Evolutionary conservation across 2,797 vertebrate genomes (phyloP).

Genomic region (Neopelma chrysocephalum): DNA sequence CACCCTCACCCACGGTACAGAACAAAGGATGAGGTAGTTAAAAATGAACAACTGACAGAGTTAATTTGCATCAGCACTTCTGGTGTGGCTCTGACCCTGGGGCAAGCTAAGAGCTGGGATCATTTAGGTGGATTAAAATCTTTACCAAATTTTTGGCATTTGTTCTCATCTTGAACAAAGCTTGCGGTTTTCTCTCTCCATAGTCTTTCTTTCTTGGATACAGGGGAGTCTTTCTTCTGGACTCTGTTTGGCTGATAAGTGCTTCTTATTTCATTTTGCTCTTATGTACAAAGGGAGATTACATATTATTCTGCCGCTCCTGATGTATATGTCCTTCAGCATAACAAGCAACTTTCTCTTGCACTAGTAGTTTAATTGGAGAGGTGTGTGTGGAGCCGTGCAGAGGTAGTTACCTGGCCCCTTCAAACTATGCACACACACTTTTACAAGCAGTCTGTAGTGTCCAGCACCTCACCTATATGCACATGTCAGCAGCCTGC

Average conservation of each 20-base stretch:
- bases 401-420: background rate
- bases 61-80: slow-evolving; percentile 23
- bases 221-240: background rate
- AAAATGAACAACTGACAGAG: slow-evolving; percentile 56
- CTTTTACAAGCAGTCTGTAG: background rate
- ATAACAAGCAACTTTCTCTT: background rate
- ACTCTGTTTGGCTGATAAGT: background rate
- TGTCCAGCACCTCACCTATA: background rate
- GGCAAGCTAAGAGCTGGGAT: slow-evolving; percentile 1
- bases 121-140: slow-evolving; percentile 33
- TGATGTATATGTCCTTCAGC: rapidly evolving
- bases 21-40: slow-evolving; percentile 62
- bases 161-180: background rate
- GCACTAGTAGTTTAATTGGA: background rate
- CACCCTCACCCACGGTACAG: background rate
- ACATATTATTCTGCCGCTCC: background rate
- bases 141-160: slow-evolving; percentile 18
- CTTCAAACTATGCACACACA: background rate
- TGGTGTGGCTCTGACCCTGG: background rate
- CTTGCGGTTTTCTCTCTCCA: background rate
- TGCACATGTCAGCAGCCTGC: background rate
- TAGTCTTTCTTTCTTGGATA: background rate
- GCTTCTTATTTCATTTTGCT: background rate
- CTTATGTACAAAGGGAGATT: background rate
- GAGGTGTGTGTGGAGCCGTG: background rate